Evolutionary conservation across 37 sponge, comb jelly and placozoan genomes (phyloP).

Genomic region (Oopsacas minuta): DNA sequence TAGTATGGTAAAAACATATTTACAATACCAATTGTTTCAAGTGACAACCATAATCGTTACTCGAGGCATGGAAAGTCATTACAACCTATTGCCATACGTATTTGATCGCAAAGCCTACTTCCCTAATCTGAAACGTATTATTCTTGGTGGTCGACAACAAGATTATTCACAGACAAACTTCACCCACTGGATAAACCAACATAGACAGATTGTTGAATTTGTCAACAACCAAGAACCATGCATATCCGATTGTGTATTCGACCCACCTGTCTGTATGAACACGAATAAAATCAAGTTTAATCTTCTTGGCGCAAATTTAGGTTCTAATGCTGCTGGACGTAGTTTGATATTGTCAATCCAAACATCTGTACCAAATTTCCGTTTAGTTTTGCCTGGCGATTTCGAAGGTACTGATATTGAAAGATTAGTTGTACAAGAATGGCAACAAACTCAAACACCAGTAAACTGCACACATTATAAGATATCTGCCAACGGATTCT

Average conservation of each 20-base stretch:
- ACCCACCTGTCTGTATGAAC: not conserved
- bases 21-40: not conserved
- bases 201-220: not conserved
- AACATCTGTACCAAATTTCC: not conserved
- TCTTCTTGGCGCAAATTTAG: not conserved
- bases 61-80: not conserved
- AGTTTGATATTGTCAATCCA: not conserved
- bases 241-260: not conserved
- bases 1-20: not conserved
- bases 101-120: not conserved
- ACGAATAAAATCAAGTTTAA: not conserved
- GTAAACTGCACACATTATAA: not conserved
- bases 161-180: not conserved
- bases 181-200: not conserved
- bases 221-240: not conserved
- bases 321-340: not conserved
- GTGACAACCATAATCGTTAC: not conserved
- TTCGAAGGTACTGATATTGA: not conserved
- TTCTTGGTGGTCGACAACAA: not conserved
- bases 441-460: not conserved
- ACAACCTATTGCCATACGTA: not conserved
- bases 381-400: not conserved
- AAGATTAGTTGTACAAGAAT: not conserved
- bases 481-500: not conserved
- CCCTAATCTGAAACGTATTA: not conserved